Base-by-base conservation (phyloP, 2,888 invertebrate species). In the Esperia sulphurella region DNA sequence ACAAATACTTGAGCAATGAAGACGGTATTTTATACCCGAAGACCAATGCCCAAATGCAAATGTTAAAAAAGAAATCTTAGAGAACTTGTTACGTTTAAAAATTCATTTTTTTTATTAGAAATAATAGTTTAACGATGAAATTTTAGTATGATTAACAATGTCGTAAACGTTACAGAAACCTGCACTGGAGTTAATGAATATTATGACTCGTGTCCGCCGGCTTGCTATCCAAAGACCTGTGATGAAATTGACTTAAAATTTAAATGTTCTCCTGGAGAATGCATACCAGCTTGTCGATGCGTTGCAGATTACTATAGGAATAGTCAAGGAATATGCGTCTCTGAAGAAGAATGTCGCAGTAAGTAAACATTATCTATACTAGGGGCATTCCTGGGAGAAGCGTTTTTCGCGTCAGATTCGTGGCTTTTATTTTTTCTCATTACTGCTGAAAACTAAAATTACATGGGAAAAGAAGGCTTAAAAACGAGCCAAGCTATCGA, bases 251-350 rank as follows among this genome's bases (percentile, higher is more conserved):
- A 10, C 9, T 9, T 9, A 31, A 8, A 31, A 10, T 9, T 31
- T 9, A 31, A 31, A 8, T 31, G 31, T 31, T 8, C 31, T 31
- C 9, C 8, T 9, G 31, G 10, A 2, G 10, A 31, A 10, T 31
- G 31, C 10, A 10, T 5, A 12, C 60, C 65, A 9, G 58, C 46
- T 9, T 71, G 71, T 46, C 53, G 58, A 43, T 72, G 71, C 42
- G 50, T 43, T 44, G 55, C 65, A 14, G 63, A 58, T 6, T 63
- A 54, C 37, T 51, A 58, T 0, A 65, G 60, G 45, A 58, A 69
- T 41, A 38, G 43, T 12, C 35, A 53, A 29, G 65, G 65, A 21
- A 37, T 45, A 37, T 74, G 73, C 44, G 58, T 73, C 3, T 58
- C 65, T 21, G 52, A 52, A 21, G 39, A 60, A 0, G 40, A 72